phyloP scores from a whole-genome alignment of 92 coral and sea anemone species.

The Paragorgia papillata region DNA sequence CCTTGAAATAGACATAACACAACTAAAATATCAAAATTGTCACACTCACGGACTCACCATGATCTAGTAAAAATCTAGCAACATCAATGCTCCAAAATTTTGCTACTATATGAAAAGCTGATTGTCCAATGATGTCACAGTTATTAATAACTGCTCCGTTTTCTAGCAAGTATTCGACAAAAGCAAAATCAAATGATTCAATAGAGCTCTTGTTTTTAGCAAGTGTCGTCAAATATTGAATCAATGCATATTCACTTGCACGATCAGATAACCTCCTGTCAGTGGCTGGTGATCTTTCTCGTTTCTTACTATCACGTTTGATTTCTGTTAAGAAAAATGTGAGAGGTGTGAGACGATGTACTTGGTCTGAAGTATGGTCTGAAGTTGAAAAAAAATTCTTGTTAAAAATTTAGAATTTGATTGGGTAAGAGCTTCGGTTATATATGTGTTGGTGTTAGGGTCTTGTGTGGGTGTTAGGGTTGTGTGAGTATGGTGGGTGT shows the following conservation, averaged over 20 bases:
- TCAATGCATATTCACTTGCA: conserved; percentile 32
- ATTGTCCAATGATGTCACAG: conserved; percentile 26
- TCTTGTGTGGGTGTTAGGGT: too few species aligned
- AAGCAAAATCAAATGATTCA: conserved; percentile 20
- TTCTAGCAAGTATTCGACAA: conserved; percentile 25
- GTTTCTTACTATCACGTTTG: neutral
- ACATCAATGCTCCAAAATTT: conserved; percentile 30
- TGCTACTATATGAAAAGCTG: conserved; percentile 38
- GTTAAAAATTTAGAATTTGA: too few species aligned
- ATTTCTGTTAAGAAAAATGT: neutral
- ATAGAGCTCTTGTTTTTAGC: conserved; percentile 5
- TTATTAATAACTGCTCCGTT: conserved; percentile 27
- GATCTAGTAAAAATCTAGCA: conserved; percentile 24
- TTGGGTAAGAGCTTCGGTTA: too few species aligned
- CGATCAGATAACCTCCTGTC: conserved; percentile 5
- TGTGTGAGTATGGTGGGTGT: too few species aligned
- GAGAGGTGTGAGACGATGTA: too few species aligned
- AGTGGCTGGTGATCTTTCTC: conserved; percentile 19
- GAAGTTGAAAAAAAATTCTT: too few species aligned
- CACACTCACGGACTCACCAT: too few species aligned
- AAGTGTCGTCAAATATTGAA: conserved; percentile 23
- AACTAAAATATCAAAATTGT: too few species aligned
- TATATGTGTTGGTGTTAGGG: too few species aligned
- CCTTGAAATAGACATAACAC: too few species aligned
- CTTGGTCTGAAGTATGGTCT: too few species aligned